Evolutionary conservation across 2,797 vertebrate genomes (phyloP).

Genomic region (Vipera ursinii): DNA sequence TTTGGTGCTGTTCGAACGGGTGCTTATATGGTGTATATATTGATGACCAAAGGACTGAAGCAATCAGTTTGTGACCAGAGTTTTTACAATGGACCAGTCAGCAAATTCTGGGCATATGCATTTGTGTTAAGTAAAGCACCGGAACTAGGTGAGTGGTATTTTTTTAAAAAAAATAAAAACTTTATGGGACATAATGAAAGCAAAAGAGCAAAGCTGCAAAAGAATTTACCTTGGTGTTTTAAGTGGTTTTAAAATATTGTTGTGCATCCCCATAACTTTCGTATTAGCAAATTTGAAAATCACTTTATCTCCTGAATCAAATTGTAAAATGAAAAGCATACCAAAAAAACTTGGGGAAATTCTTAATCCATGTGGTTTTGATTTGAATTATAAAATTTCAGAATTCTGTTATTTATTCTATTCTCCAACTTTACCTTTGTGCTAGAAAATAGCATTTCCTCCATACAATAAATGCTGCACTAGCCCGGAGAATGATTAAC

Average conservation of each 20-base stretch:
- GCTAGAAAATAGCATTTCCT: not conserved
- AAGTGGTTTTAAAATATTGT: not conserved
- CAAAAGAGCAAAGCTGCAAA: not conserved
- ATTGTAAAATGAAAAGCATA: not conserved
- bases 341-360: not conserved
- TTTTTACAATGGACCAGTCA: constrained; percentile 99
- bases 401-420: not conserved
- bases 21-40: constrained; percentile 95
- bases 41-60: constrained; percentile 98
- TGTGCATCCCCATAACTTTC: constrained; percentile 2
- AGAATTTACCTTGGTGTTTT: not conserved
- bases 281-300: constrained; percentile 3
- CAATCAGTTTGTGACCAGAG: constrained; percentile 98
- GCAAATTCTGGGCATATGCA: constrained; percentile 99
- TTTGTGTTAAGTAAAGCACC: constrained; percentile 99
- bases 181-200: not conserved
- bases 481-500: not conserved
- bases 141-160: constrained; percentile 87
- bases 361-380: not conserved
- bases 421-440: not conserved
- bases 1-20: constrained; percentile 97
- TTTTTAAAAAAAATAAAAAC: not conserved
- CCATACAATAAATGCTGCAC: not conserved
- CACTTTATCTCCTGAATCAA: constrained; percentile 4
- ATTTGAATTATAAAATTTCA: not conserved